These are phyloP conservation scores for Melanaphis sacchari DNA, from an alignment of 1,140 invertebrate species.

Conservation along the genomic window DNA sequence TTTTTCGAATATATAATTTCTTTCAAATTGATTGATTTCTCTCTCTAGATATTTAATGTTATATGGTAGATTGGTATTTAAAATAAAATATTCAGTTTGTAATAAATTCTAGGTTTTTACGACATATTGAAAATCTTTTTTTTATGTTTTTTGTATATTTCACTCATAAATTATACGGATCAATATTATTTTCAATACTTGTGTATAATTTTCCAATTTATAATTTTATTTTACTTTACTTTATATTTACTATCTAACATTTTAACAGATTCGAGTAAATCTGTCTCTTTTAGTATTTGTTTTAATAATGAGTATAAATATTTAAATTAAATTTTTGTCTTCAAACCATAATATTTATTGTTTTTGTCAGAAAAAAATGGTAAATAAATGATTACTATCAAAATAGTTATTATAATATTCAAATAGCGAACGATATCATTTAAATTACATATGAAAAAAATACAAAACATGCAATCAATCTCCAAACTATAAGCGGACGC, in stretches of 20 bases:
- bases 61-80: background rate
- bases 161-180: background rate
- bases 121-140: background rate
- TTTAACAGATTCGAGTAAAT: background rate
- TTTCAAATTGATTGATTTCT: background rate
- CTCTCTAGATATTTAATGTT: background rate
- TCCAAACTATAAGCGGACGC: background rate
- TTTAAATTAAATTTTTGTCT: background rate
- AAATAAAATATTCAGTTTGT: background rate
- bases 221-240: background rate
- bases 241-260: background rate
- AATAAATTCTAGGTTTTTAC: background rate
- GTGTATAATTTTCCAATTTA: background rate
- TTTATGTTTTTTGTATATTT: background rate
- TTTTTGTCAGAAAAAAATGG: background rate
- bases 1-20: background rate
- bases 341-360: background rate
- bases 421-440: background rate
- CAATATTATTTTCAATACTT: slow-evolving; percentile 1
- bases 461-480: background rate
- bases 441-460: slow-evolving; percentile 5
- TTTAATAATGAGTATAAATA: slow-evolving; percentile 18
- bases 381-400: background rate
- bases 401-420: slow-evolving; percentile 12
- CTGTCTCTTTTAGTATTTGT: background rate